Base-by-base conservation (phyloP, 2,113 vertebrate species). In the Aspiorhynchus laticeps region DNA sequence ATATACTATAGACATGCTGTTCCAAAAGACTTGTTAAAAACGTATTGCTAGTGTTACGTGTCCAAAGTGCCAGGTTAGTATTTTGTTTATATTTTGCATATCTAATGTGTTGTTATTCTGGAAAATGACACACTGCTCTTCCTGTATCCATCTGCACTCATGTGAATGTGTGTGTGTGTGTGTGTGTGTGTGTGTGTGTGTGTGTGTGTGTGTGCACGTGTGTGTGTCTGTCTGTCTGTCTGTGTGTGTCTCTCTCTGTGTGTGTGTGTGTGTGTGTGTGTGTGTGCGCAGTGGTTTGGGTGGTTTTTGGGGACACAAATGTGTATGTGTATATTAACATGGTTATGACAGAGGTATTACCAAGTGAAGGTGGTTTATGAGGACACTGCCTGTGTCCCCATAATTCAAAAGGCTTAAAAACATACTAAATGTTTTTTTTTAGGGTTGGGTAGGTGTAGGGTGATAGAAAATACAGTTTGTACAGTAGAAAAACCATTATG, bases 11-110 rank as follows among this genome's bases (percentile, higher is more conserved):
- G 2, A 3, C 63, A 65, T 65, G 63, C 65, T 31, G 2, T 67
- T 67, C 28, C 63, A 19, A 9, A 33, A 15, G 28, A 28, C 61
- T 14, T 28, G 11, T 28, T 46, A 46, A 7, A 28, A 65, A 8
- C 14, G 6, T 11, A 12, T 11, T 65, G 11, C 12, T 46, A 67
- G 1, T 1, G 5, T 15, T 31, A 31, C 1, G 7, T 31, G 15
- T 67, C 7, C 31, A 69, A 33, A 36, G 19, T 38, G 9, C 24
- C 36, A 24, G n/a, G 21, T 17, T 17, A 71, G 36, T 73, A 2
- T 43, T 74, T 74, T 41, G 36, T 36, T n/a, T 14, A 74, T 2
- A n/a, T n/a, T 74, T 74, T 43, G 71, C 71, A 74, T 74, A n/a
- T 36, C 21, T 33, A 10, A 31, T 78, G 46, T 53, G 31, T 19